phyloP scores from a whole-genome alignment of 1,140 invertebrate species.

The Drosophila parvula region DNA sequence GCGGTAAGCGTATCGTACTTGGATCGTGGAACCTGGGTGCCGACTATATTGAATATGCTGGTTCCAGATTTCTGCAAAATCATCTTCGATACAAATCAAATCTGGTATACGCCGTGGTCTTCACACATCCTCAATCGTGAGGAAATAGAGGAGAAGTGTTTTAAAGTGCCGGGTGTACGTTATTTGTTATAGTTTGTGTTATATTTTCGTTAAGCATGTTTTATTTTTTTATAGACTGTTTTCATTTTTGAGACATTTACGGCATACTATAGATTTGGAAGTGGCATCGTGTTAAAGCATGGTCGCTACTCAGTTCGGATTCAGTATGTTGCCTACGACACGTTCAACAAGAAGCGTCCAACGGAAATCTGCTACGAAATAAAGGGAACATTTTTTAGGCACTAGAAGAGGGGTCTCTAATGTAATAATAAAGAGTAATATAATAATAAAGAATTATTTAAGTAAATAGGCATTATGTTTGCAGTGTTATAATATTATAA shows the following conservation, averaged over 20 bases:
- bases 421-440: not conserved
- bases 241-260: not conserved
- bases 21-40: not conserved
- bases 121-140: not conserved
- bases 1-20: not conserved
- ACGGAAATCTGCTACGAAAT: not conserved
- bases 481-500: too few species aligned
- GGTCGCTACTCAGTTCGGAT: not conserved
- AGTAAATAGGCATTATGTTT: too few species aligned
- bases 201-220: not conserved
- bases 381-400: not conserved
- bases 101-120: not conserved
- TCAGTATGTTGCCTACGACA: not conserved
- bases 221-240: not conserved
- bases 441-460: too few species aligned
- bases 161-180: not conserved
- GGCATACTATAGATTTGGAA: not conserved
- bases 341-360: not conserved
- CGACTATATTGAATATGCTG: conserved; percentile 2
- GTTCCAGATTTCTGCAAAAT: not conserved
- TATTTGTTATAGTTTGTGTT: not conserved
- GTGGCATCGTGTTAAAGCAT: not conserved
- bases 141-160: not conserved
- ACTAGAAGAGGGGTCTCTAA: not conserved
- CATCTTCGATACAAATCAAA: not conserved